Percentiles rank a stretch among this genome's conserved stretches.
These are phyloP conservation scores for Lineus longissimus DNA, from an alignment of 1,140 invertebrate species.

Conservation along the genomic window DNA sequence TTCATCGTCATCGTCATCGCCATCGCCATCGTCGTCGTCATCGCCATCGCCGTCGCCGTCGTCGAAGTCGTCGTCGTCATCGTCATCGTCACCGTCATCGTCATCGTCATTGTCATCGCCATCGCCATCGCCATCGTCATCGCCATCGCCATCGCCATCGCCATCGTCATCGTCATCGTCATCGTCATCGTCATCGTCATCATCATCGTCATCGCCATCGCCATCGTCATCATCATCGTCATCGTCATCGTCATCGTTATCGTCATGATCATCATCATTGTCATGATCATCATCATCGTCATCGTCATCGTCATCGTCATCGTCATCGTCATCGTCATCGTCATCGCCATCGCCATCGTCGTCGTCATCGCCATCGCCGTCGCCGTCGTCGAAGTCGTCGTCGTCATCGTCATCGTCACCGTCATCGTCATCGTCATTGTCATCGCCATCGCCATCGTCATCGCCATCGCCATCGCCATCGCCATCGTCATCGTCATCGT, in stretches of 20 bases:
- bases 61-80: too few species aligned
- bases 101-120: background rate
- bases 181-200: background rate
- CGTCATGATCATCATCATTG: too few species aligned
- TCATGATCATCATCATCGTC: background rate
- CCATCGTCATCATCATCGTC: conserved; percentile 6
- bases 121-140: conserved; percentile 8
- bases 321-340: conserved; percentile 8
- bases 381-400: too few species aligned
- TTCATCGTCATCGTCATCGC: background rate
- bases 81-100: conserved; percentile 10
- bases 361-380: background rate
- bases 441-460: background rate
- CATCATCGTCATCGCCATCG: conserved; percentile 5
- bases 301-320: conserved; percentile 4
- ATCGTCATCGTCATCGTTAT: background rate
- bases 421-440: background rate
- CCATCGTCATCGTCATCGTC: background rate
- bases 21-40: background rate
- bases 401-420: conserved; percentile 1
- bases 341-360: background rate
- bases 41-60: background rate
- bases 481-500: background rate
- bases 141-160: background rate
- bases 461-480: background rate